A percentile compares a stretch with the other conserved stretches of the same genome.
These are phyloP conservation scores for Oncorhynchus gorbuscha DNA, from an alignment of 2,113 vertebrate genomes.

Conservation along the genomic window DNA sequence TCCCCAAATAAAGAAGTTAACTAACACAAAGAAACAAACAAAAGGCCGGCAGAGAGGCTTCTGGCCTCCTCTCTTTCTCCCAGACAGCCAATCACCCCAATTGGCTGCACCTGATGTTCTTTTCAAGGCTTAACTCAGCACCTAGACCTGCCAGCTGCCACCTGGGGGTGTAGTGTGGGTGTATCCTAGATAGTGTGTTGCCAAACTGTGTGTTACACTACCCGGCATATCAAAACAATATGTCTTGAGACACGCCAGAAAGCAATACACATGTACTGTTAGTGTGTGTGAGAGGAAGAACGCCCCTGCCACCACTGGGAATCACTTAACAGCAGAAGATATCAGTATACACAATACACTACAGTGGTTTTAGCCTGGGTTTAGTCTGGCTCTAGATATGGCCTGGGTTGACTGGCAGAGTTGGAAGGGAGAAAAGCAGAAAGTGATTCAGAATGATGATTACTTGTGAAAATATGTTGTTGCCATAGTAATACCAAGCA, in stretches of 20 bases:
- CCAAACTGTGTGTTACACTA: background rate
- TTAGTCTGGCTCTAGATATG: background rate
- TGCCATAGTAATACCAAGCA: slow-evolving; percentile 10
- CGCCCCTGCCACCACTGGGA: no score
- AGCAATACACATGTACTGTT: slow-evolving; percentile 1
- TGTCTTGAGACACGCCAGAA: background rate
- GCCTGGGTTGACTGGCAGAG: background rate
- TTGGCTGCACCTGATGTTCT: no score
- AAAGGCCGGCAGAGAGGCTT: no score
- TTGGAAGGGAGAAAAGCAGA: background rate
- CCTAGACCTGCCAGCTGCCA: no score
- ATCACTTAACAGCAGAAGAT: background rate
- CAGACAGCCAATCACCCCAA: no score
- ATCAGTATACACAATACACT: background rate
- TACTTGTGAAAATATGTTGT: background rate
- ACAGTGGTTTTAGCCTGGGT: background rate
- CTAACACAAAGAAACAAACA: no score
- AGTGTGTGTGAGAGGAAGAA: background rate
- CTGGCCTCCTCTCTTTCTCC: no score
- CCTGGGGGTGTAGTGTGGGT: no score
- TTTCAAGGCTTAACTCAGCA: no score
- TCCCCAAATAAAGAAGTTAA: no score
- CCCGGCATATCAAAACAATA: background rate
- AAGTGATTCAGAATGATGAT: background rate
- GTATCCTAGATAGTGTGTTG: no score